Base-by-base conservation (phyloP, 2,888 invertebrate genomes). In the Acronicta leporina region DNA sequence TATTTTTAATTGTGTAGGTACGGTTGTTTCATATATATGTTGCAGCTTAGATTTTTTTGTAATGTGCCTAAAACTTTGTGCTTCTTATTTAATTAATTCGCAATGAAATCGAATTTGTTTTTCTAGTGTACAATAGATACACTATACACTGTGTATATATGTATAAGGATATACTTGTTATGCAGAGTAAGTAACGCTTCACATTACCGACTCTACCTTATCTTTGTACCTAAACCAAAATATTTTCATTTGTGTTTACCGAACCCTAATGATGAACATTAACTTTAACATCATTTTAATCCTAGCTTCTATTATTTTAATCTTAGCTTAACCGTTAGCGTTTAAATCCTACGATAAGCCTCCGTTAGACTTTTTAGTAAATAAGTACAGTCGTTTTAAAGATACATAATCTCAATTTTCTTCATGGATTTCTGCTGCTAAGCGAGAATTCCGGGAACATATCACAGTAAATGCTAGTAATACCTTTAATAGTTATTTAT, bases 1-100 rank as follows among this genome's bases (percentile, higher is more conserved):
- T 55, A 25, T 47, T 54, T 3, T 53, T 47, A 56, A 61, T 53
- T 43, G 53, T 27, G 7, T 38, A 38, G 2, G 4, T 38, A 13
- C 38, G 6, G n/a, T 38, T 38, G n/a, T 1, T 7, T 38, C n/a
- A 7, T n/a, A n/a, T n/a, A 7, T n/a, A 38, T 3, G 10, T 33
- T 11, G 11, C 33, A 33, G 33, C 33, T 30, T 30, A 30, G 27
- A 4, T 3, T 33, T 33, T 33, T 33, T 33, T 33, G 9, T 33
- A 33, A 33, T 3, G 11, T 33, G 33, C 11, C 4, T 33, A 11
- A 33, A 11, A 33, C 11, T 33, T 33, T 30, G 10, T 2, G 10
- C 5, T 27, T 27, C 27, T 27, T 27, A 7, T 27, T 9, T 1
- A 2, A 4, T 35, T 35, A 13, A 35, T 3, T 35, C 4, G 13